Evolutionary conservation across 2,888 invertebrate genomes (phyloP), one percentile per base, ranked within the genome.

Genomic region (Endotricha flammealis): DNA sequence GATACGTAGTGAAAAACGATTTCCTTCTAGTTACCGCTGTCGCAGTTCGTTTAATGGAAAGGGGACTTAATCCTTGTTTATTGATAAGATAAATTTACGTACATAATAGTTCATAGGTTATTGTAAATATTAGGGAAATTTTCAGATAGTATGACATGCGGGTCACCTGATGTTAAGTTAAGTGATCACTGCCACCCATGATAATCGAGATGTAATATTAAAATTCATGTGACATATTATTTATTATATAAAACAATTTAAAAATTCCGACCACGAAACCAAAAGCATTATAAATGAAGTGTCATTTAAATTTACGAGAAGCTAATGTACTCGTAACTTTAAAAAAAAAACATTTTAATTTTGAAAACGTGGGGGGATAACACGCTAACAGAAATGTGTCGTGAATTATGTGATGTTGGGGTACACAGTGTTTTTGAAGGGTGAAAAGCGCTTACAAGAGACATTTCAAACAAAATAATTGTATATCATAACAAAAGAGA

Each of bases 271-370:
- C 12, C 13, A 28, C 12, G 12, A 22, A 28, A 12, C 6, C 5
- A 6, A 28, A 9, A 35, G 11, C 10, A 11, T 14, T 23, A 29
- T 13, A 4, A 23, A 35, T 11, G 12, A 12, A 29, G 29, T 14
- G 35, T 28, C 22, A 29, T 35, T 29, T 35, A 23, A 29, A 23
- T 35, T 29, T 35, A 29, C 14, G 35, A 29, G 35, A 14, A 29
- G 29, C 29, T 29, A 35, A 35, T 34, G 20, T 34, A 27, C 17
- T 25, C 27, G n/a, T 17, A 27, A 16, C 11, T 12, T 29, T 34
- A 8, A 14, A 34, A 27, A 34, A 32, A 7, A 14, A 23, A 14
- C 24, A 34, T 27, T 11, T 12, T 27, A 9, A 4, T 27, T 8
- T 7, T 9, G 12, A 22, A 10, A 29, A 28, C 10, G 28, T 6